Evolutionary conservation across 2,113 vertebrate species (phyloP).

Genomic region (Micronycteris hirsuta): DNA sequence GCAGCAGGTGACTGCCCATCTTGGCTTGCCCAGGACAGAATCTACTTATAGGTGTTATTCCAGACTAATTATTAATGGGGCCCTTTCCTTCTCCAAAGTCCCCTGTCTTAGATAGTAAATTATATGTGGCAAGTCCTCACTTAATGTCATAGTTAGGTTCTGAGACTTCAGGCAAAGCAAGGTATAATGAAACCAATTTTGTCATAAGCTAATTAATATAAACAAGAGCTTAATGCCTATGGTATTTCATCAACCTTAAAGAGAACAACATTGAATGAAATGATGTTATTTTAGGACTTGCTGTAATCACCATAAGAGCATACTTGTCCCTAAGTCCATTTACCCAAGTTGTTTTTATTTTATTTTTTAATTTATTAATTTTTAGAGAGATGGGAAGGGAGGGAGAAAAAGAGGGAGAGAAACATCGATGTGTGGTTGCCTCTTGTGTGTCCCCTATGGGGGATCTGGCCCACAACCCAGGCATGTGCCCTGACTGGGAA

Average conservation of each 20-base stretch:
- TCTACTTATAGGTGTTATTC: not conserved
- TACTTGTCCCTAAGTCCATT: not conserved
- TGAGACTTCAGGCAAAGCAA: not conserved
- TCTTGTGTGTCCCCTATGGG: too few relatives aligned
- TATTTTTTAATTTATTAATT: too few relatives aligned
- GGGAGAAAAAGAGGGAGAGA: too few relatives aligned
- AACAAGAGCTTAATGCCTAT: not conserved
- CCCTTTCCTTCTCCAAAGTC: not conserved
- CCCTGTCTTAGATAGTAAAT: not conserved
- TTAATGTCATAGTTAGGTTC: not conserved
- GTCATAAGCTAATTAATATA: not conserved
- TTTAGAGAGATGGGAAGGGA: too few relatives aligned
- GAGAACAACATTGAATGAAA: too few relatives aligned
- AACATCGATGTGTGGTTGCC: too few relatives aligned
- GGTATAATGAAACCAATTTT: not conserved
- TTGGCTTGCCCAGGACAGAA: not conserved
- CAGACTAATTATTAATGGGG: not conserved
- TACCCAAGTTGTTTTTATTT: not conserved
- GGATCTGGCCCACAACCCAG: too few relatives aligned
- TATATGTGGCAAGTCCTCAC: not conserved
- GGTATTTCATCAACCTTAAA: not conserved
- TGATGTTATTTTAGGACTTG: not conserved
- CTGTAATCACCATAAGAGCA: not conserved
- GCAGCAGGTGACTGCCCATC: not conserved
- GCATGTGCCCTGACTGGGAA: too few relatives aligned